Conservation (phyloP, 2,113 vertebrate genomes). For the Halichoerus grypus region DNA sequence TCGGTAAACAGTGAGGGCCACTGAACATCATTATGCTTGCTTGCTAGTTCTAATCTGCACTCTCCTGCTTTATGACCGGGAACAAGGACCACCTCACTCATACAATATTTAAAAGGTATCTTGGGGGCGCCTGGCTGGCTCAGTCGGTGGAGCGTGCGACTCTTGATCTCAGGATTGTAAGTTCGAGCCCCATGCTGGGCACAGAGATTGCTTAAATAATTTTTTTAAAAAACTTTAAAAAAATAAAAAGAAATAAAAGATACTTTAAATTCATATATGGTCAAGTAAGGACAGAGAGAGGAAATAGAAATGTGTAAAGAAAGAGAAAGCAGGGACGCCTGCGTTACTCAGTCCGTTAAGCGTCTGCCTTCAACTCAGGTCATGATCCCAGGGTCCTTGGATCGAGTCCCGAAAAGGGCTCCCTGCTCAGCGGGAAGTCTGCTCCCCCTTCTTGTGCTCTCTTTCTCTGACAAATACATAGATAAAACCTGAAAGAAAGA, state of each 20-base stretch:
- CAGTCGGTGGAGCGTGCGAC: rapidly evolving
- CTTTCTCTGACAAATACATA: no score
- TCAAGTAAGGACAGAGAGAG: background rate
- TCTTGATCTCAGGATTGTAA: background rate
- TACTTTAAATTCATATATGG: background rate
- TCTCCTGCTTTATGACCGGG: background rate
- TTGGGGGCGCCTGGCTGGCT: background rate
- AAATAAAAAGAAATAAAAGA: background rate
- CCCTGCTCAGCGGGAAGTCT: no score
- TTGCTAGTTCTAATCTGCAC: background rate
- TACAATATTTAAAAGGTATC: background rate
- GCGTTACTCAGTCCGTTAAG: background rate
- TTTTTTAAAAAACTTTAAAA: background rate
- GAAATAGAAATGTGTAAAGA: background rate
- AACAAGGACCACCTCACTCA: background rate
- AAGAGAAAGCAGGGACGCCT: background rate
- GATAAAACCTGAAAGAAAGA: no score
- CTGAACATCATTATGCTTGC: background rate
- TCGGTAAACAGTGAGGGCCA: background rate
- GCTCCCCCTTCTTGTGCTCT: no score
- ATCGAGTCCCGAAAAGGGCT: no score
- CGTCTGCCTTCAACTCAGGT: no score
- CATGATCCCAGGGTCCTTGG: no score
- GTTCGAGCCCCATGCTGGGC: background rate
- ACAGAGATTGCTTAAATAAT: background rate